Evolutionary conservation across 2,113 vertebrate species (phyloP).

Genomic region (Ciconia maguari): DNA sequence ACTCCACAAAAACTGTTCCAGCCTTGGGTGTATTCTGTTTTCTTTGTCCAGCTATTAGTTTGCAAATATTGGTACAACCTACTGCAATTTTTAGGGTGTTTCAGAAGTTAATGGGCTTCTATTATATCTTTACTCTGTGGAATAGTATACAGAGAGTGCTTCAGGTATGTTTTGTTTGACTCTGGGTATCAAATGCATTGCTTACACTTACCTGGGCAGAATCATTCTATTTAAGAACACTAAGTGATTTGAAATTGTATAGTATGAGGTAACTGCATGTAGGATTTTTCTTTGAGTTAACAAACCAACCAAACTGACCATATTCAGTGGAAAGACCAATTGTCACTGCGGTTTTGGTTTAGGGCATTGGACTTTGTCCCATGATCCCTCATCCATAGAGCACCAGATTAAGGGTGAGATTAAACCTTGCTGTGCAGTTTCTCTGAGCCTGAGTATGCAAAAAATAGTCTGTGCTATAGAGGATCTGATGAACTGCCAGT

Average conservation of each 20-base stretch:
- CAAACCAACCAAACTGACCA: background rate
- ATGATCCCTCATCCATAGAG: background rate
- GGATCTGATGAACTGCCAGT: background rate
- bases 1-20: background rate
- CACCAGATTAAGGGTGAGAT: background rate
- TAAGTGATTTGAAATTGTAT: background rate
- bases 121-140: background rate
- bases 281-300: background rate
- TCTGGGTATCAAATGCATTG: background rate
- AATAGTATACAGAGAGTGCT: background rate
- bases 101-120: background rate
- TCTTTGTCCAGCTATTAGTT: background rate
- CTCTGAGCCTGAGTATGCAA: background rate
- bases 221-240: background rate
- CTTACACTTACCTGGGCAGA: background rate
- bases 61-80: background rate
- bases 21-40: background rate
- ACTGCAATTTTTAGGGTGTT: background rate
- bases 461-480: rapidly evolving
- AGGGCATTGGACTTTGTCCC: background rate
- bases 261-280: background rate
- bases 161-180: background rate
- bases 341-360: background rate
- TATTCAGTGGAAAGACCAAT: background rate
- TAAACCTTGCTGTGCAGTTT: background rate